A percentile compares a stretch with the other conserved stretches of the same genome.
These are phyloP conservation scores for Tiliacea aurago DNA, from an alignment of 2,888 invertebrate genomes.

Conservation along the genomic window DNA sequence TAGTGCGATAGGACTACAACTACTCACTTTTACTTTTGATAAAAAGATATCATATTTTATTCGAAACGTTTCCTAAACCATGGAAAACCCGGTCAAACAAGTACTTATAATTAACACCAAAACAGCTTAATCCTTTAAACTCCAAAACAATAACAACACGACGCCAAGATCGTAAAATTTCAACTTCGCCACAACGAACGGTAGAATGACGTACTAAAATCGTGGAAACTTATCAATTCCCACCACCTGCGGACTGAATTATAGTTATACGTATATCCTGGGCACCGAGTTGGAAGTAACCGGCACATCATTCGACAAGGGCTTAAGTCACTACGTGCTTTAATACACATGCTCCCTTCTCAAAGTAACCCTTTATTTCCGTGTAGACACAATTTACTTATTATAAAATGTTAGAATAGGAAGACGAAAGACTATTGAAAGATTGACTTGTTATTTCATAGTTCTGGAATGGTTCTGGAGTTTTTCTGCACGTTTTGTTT, in stretches of 20 bases:
- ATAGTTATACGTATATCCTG: conserved; percentile 47
- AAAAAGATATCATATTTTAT: background rate
- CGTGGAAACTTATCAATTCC: conserved; percentile 64
- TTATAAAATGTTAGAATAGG: conserved; percentile 38
- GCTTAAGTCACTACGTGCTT: conserved; percentile 45
- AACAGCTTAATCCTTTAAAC: background rate
- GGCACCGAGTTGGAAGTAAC: conserved; percentile 67
- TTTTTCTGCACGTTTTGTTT: background rate
- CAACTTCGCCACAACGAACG: conserved; percentile 1
- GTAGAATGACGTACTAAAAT: conserved; percentile 11
- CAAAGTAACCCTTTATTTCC: conserved; percentile 18
- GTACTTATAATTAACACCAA: background rate
- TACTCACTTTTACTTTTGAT: no score
- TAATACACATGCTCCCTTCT: conserved; percentile 42
- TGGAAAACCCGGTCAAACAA: background rate
- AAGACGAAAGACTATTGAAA: conserved; percentile 33
- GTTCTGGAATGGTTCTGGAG: background rate
- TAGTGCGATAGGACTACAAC: no score
- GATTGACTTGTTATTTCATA: conserved; percentile 24
- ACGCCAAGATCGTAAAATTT: conserved; percentile 17
- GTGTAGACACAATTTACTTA: conserved; percentile 45
- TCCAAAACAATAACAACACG: conserved; percentile 1
- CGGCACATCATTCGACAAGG: conserved; percentile 55
- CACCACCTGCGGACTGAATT: conserved; percentile 64
- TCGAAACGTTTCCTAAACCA: background rate